Base-by-base conservation (phyloP, 2,113 vertebrate genomes). In the Onychorhynchus coronatus region DNA sequence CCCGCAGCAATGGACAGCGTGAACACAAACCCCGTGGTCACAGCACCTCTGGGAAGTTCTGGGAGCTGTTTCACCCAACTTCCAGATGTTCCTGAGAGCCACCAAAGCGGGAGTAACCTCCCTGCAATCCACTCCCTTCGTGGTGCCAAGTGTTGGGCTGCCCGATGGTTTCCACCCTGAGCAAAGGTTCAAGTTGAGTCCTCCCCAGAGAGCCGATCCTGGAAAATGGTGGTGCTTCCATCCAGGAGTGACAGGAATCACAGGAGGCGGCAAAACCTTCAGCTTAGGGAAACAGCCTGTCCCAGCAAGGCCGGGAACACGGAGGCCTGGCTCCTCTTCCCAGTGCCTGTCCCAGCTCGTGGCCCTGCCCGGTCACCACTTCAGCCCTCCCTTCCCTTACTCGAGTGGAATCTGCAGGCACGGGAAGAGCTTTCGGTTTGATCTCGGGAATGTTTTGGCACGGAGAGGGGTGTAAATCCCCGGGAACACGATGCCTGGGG, bases 141-240 rank as follows among this genome's bases (percentile, higher is more conserved):
- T 1, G 20, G 28, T 24, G 9, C 42, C 8, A n/a, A 61, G 31
- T n/a, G 21, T 37, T 71, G n/a, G 41, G 1, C 0, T 33, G 24
- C 19, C 55, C 19, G 4, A 23, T 14, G n/a, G 30, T 4, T 87
- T 55, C 65, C 22, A 3, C 28, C 66, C 22, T 1, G 5, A 78
- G 55, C 27, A 62, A 35, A 70, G 5, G 50, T 25, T 46, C 28
- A 14, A 42, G 47, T 13, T 33, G 68, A 92, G 33, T 53, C 25
- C 42, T 18, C 11, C 50, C 47, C 19, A 50, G 61, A 67, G 61
- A 87, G 49, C 7, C 23, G 28, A 19, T 42, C 17, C 85, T 35
- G 73, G 61, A 44, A 70, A 49, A 42, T 0, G 0, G 14, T 1
- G 8, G 9, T 41, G 37, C 39, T 20, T 73, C 46, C 76, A 19